Conservation (phyloP, 2,113 vertebrate genomes). For the Machaerirhynchus nigripectus region DNA sequence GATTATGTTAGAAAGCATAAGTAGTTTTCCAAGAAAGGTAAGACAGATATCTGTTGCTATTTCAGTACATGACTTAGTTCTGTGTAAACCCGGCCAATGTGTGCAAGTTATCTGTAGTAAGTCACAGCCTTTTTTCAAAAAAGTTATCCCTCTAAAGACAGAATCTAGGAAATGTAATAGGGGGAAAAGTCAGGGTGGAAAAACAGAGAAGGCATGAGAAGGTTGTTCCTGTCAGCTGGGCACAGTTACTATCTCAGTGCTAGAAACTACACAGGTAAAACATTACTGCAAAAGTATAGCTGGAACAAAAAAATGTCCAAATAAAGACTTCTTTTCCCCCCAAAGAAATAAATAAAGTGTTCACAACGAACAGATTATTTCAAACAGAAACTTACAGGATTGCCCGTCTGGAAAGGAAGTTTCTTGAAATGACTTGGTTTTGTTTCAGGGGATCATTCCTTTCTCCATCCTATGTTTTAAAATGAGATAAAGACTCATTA, state of each 20-base stretch:
- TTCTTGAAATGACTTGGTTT: background rate
- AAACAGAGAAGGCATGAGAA: background rate
- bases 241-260: background rate
- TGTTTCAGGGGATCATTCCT: background rate
- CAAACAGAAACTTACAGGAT: background rate
- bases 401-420: background rate
- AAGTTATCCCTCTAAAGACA: background rate
- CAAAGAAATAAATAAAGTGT: background rate
- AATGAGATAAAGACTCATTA: background rate
- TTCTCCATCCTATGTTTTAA: background rate
- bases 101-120: background rate
- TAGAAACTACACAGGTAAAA: background rate
- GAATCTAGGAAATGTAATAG: background rate
- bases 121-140: background rate
- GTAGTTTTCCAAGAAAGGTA: background rate
- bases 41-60: background rate
- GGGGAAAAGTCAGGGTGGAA: background rate
- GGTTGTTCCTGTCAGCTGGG: background rate
- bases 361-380: background rate
- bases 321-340: no score
- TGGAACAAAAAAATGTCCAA: background rate
- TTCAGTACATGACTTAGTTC: background rate
- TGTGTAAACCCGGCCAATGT: background rate
- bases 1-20: background rate
- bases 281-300: background rate